A percentile compares a stretch with the other conserved stretches of the same genome.
Evolutionary conservation across 2,113 vertebrate species (phyloP).

Genomic region (Phylloscopus trochiloides): DNA sequence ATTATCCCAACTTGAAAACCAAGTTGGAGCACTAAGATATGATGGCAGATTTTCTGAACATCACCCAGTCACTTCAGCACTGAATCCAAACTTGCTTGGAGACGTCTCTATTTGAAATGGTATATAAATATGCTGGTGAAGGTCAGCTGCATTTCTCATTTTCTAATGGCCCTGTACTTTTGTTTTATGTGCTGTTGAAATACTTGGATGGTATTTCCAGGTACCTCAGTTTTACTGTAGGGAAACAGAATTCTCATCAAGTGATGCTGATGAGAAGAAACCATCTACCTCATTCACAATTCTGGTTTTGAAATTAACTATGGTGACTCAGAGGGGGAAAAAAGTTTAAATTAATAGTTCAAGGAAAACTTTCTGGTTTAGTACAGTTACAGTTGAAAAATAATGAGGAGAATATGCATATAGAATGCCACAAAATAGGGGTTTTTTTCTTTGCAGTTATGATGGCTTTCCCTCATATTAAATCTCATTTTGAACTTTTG

Average conservation of each 20-base stretch:
- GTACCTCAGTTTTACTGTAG: not conserved
- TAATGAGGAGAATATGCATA: not conserved
- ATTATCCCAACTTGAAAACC: not conserved
- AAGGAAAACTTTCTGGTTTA: not conserved
- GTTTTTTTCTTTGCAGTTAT: not conserved
- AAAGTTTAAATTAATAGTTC: not conserved
- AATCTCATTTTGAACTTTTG: not conserved
- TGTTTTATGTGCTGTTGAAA: not conserved
- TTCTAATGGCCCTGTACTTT: not conserved
- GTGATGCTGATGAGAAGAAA: not conserved
- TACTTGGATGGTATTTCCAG: not conserved
- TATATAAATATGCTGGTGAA: not conserved
- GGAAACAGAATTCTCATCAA: slow-evolving; percentile 19
- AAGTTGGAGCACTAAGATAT: not conserved
- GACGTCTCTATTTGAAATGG: not conserved
- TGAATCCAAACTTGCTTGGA: not conserved
- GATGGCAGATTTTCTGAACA: not conserved
- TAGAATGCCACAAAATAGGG: not conserved
- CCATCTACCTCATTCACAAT: not conserved
- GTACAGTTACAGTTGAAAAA: not conserved
- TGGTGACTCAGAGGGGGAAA: not conserved
- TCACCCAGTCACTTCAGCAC: not conserved
- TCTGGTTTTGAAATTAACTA: slow-evolving; percentile 40
- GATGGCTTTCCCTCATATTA: not conserved
- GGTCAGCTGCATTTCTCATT: not conserved